These are phyloP conservation scores for Eulithis prunata DNA, from an alignment of 2,888 invertebrate genomes.

Conservation along the genomic window DNA sequence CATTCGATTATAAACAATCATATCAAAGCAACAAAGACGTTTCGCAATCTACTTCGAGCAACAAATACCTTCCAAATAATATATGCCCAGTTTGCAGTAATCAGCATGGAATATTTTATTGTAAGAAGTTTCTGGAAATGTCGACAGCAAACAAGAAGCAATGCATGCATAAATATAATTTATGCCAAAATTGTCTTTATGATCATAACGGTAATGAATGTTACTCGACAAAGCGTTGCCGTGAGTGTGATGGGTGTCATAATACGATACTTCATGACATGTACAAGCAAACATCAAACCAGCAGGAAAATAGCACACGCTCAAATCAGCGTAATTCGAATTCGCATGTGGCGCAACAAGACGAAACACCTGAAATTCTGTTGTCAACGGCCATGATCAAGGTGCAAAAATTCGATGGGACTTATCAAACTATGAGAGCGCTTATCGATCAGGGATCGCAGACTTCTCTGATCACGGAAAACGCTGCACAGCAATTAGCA, in stretches of 20 bases:
- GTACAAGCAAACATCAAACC: neutral
- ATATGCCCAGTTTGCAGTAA: neutral
- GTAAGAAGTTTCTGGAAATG: neutral
- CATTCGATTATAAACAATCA: neutral
- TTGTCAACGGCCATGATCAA: neutral
- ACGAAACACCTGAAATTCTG: neutral
- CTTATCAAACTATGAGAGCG: neutral
- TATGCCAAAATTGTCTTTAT: neutral
- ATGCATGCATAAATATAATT: neutral
- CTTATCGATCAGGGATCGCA: slow-evolving; percentile 10
- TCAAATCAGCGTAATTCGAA: too few relatives aligned
- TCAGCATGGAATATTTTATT: neutral
- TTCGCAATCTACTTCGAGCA: neutral
- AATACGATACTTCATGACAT: neutral
- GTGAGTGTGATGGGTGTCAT: neutral
- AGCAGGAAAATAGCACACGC: neutral
- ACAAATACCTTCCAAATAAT: neutral
- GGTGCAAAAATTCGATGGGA: neutral
- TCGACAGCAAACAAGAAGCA: neutral
- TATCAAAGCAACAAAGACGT: neutral
- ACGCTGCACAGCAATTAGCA: neutral
- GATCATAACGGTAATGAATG: neutral
- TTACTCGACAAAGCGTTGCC: neutral
- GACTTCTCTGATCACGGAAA: slow-evolving; percentile 3
- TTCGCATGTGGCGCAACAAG: neutral